phyloP scores from a whole-genome alignment of 2,797 vertebrate genomes.

The Pipistrellus kuhlii region DNA sequence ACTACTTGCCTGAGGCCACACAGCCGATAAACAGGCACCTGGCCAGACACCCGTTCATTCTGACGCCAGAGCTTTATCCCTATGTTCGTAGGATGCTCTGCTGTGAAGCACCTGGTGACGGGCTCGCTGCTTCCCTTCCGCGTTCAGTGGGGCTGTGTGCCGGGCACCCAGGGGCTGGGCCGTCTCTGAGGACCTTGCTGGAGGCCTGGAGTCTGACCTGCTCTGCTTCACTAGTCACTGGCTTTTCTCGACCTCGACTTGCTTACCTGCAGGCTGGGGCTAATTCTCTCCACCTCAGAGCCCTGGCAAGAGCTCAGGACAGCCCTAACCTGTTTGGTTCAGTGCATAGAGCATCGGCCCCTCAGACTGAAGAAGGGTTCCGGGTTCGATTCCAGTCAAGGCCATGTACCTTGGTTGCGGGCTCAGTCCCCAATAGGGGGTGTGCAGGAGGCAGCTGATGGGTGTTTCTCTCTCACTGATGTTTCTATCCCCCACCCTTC shows the following conservation, averaged over 20 bases:
- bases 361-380: no score
- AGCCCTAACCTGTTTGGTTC: no score
- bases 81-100: background rate
- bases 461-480: no score
- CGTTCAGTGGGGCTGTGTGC: background rate
- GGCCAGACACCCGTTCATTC: background rate
- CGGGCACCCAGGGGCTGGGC: background rate
- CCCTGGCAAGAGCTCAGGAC: background rate
- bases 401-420: no score
- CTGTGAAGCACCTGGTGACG: background rate
- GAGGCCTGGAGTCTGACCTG: background rate
- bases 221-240: background rate
- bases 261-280: background rate
- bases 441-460: no score
- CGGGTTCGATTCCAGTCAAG: no score
- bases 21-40: background rate
- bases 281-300: background rate
- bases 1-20: background rate
- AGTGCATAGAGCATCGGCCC: no score
- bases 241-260: background rate
- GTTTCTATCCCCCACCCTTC: no score
- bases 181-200: background rate
- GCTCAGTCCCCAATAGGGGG: no score
- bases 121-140: background rate
- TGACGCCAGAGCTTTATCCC: background rate